Evolutionary conservation across 2,797 vertebrate species (phyloP).

Genomic region (Sebastes baramenuke): DNA sequence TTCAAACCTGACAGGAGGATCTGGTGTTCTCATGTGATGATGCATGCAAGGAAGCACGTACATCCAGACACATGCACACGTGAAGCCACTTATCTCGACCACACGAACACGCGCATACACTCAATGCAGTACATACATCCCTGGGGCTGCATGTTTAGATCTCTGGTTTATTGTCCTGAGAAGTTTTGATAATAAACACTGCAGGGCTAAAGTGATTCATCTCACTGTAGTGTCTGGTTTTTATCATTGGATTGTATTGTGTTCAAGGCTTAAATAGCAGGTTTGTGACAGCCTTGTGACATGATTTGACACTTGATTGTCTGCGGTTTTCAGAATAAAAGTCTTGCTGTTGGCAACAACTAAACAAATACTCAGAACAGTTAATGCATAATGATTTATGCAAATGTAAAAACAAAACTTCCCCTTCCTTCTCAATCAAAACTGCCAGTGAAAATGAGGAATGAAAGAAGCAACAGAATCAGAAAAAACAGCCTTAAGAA

Average conservation of each 20-base stretch:
- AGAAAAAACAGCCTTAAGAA: too few species aligned
- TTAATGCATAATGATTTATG: too few species aligned
- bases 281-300: neutral
- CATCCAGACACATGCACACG: neutral
- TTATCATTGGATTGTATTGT: neutral
- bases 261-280: neutral
- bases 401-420: too few species aligned
- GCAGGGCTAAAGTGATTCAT: conserved; percentile 14
- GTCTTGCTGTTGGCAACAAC: too few species aligned
- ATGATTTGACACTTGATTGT: neutral
- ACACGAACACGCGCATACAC: neutral
- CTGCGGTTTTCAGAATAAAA: neutral
- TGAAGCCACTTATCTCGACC: conserved; percentile 11
- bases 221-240: neutral
- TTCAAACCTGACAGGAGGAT: conserved; percentile 60
- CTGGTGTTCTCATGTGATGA: conserved; percentile 64
- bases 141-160: conserved; percentile 37
- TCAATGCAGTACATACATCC: conserved; percentile 11
- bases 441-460: too few species aligned
- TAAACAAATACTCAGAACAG: too few species aligned
- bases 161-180: conserved; percentile 32
- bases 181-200: conserved; percentile 10
- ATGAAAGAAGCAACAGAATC: too few species aligned
- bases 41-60: conserved; percentile 60
- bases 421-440: too few species aligned